Base-by-base conservation (phyloP, 1,140 invertebrate genomes). In the Drosophila melanica region DNA sequence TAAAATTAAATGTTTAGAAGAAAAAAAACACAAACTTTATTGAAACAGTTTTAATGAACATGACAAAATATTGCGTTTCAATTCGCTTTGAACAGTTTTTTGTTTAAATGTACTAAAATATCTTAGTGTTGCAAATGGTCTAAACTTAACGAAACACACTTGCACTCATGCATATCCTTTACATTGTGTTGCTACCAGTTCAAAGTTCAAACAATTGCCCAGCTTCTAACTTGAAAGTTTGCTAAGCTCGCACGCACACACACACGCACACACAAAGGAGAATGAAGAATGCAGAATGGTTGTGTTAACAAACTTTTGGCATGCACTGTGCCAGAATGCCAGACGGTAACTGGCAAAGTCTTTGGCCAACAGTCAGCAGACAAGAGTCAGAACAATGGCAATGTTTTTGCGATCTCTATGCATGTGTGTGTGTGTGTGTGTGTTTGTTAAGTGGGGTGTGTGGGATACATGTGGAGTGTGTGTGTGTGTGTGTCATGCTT, bases 141-240 rank as follows among this genome's bases (percentile, higher is more conserved):
- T 18, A 42, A 53, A 27, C 27, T 42, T 20, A 20, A 18, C 12
- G 8, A 20, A 41, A 18, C 39, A 53, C 39, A 53, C 37, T 50
- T 42, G 10, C 37, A 30, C 10, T 20, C 50, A 51, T 35, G 39
- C 39, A 18, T 35, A 10, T 47, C 23, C 45, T 50, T 67, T 57
- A 7, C 42, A 66, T 58, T 58, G 33, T 42, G 16, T 14, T 54
- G 27, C 48, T 33, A 4, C 27, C 58, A 54, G 44, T 44, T 66
- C 59, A 77, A 81, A 84, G 72, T 85, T 77, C 45, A 55, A 78
- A 70, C 75, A 82, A 84, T 85, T 86, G 64, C 50, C 64, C 42
- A 30, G 59, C 20, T 63, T 50, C 50, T 63, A 35, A 44, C 39
- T 69, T 69, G 59, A 67, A 78, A 81, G 55, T 65, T 77, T 55